A percentile compares a stretch with the other conserved stretches of the same genome.
These are phyloP conservation scores for Kryptolebias marmoratus DNA, from an alignment of 2,113 vertebrate species.

Conservation along the genomic window DNA sequence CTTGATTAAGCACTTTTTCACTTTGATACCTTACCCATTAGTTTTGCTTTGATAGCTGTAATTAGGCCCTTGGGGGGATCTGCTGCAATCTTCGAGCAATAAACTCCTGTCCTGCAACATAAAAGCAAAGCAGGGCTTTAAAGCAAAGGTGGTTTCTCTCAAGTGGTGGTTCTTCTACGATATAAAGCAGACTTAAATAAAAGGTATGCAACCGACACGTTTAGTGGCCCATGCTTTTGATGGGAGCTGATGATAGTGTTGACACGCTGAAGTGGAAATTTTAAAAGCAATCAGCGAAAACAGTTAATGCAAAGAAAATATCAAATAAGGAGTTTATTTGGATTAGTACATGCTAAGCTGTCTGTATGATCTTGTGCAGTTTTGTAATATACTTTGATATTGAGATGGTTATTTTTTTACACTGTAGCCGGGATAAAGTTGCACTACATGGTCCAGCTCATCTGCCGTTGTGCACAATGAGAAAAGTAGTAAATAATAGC, in stretches of 20 bases:
- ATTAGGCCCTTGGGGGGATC: conserved; percentile 61
- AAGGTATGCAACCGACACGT: neutral
- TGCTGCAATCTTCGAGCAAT: conserved; percentile 61
- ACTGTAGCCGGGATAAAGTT: too few relatives aligned
- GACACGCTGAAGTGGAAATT: neutral
- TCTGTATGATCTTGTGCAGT: too few relatives aligned
- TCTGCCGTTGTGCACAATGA: too few relatives aligned
- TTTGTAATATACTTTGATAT: too few relatives aligned
- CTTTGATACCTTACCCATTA: conserved; percentile 60
- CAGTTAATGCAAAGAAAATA: neutral
- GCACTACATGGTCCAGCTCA: too few relatives aligned
- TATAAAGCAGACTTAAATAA: conserved; percentile 19
- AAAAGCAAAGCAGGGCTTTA: conserved; percentile 46
- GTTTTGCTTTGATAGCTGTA: conserved; percentile 63
- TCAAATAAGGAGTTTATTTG: neutral
- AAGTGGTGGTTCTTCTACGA: conserved; percentile 23
- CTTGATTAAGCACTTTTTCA: conserved; percentile 42
- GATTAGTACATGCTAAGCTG: neutral
- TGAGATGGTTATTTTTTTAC: too few relatives aligned
- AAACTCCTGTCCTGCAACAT: conserved; percentile 53
- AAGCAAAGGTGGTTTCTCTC: conserved; percentile 29
- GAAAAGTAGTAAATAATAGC: too few relatives aligned
- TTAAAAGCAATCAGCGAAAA: neutral
- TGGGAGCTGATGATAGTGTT: neutral
- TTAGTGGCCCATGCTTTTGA: conserved; percentile 2